Evolutionary conservation across 2,113 vertebrate species (phyloP), one percentile per base, ranked within the genome.

Genomic region (Xyrauchen texanus): DNA sequence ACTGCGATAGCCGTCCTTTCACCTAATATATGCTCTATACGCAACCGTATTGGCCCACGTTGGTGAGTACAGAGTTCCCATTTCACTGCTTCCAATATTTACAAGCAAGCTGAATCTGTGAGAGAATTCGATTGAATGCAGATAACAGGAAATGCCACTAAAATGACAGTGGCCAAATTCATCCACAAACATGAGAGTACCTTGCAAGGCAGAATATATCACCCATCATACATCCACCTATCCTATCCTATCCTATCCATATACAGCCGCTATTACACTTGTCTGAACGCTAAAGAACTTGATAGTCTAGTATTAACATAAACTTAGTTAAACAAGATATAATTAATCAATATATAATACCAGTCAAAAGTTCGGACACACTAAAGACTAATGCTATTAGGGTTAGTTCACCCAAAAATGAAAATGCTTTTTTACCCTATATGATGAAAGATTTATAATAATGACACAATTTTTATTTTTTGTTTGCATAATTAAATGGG

Each of bases 111-210:
- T 90, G 93, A 95, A 95, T 96, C 94, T 96, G 95, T 94, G 94
- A 96, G 94, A 95, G 95, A 94, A 96, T 96, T 92, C 93, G 94
- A 98, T 95, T 97, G 94, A 94, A 96, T 0, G 86, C 96, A 98
- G 96, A 98, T 98, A 96, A 94, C 95, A 96, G 97, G 95, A 97
- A 96, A 97, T 98, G 95, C 96, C 95, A 95, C 91, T 90, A 93
- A 96, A 97, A 97, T 97, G 95, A 96, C 95, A 97, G 93, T 93
- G 94, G 94, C 93, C 95, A 95, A 95, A 95, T 92, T 92, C 90
- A 93, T 96, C 96, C 95, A 89, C 95, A 95, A 94, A 96, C 94
- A 95, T 92, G 93, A 95, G 93, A 95, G 94, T 92, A 95, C 93
- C 94, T 92, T 89, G 86, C 75, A 79, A 82, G 91, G 93, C 93